Base-by-base conservation (phyloP, 2,113 vertebrate genomes). In the Phaethon lepturus region DNA sequence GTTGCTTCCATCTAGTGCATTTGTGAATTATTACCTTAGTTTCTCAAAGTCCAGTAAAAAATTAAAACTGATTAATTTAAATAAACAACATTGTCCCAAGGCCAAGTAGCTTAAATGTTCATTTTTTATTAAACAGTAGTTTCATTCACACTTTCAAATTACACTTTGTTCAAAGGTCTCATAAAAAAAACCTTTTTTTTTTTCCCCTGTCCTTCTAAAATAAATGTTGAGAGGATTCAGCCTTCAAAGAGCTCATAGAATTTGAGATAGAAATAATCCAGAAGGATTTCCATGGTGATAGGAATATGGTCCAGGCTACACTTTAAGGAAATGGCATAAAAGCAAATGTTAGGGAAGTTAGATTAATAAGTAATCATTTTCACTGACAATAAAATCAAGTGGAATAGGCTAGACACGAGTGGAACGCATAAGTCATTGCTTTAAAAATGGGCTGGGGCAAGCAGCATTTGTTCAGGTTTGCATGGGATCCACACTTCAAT, bases 91-190 rank as follows among this genome's bases (percentile, higher is more conserved):
- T 90, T 92, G 77, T 96, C 88, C 87, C 80, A 90, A 88, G 77
- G 76, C 92, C 90, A 94, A 95, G 77, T 63, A 92, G 64, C 76
- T 95, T 90, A 96, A 96, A 96, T 97, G 83, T 87, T 96, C n/a
- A 1, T 72, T 95, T 97, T 96, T 95, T 93, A 92, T 97, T 97
- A 97, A 95, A 96, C 73, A 95, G 90, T 84, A 91, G 49, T 96
- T 96, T 96, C 77, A 86, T 93, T 97, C 94, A 90, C 86, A 81
- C 63, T 97, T 95, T 95, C 45, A 95, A 95, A 96, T 93, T 97
- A 73, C 66, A 97, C 81, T 97, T 97, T 97, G 76, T 95, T 90
- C 88, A 97, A 97, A 98, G 96, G 95, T 97, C 95, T 98, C 64
- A 63, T 44, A 94, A 96, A 66, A 96, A 86, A 71, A 74, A 87